phyloP scores from a whole-genome alignment of 2,113 vertebrate species.

The Puntigrus tetrazona region DNA sequence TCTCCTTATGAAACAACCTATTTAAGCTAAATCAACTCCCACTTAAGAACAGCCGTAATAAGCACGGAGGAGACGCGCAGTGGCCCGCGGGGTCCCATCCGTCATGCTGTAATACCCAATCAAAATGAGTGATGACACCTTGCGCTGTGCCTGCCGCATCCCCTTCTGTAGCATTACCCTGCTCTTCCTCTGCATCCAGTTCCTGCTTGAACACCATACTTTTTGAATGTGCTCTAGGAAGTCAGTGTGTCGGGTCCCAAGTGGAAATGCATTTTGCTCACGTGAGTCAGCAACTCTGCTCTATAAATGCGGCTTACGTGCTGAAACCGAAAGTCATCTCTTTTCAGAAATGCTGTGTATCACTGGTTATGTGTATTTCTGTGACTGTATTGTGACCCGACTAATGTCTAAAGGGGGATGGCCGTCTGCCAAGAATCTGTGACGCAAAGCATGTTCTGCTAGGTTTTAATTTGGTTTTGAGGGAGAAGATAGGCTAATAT shows the following conservation, averaged over 20 bases:
- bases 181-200: slow-evolving; percentile 21
- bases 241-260: slow-evolving; percentile 39
- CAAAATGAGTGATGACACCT: slow-evolving; percentile 90
- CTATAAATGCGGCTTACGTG: slow-evolving; percentile 5
- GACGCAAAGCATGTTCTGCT: not conserved
- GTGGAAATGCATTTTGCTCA: slow-evolving; percentile 40
- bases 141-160: slow-evolving; percentile 69
- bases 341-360: slow-evolving; percentile 1
- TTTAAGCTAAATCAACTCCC: slow-evolving; percentile 94
- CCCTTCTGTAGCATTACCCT: slow-evolving; percentile 67
- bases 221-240: slow-evolving; percentile 19
- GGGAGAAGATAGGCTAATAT: not conserved
- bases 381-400: not conserved
- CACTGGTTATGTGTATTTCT: not conserved
- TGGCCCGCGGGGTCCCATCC: slow-evolving; percentile 89
- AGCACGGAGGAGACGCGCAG: slow-evolving; percentile 78
- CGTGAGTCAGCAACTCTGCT: slow-evolving; percentile 40
- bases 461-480: not conserved
- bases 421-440: not conserved
- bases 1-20: slow-evolving; percentile 88
- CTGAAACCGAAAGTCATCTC: not conserved
- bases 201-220: slow-evolving; percentile 38
- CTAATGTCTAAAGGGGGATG: not conserved
- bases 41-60: slow-evolving; percentile 90
- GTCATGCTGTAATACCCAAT: slow-evolving; percentile 91